Evolutionary conservation across 2,797 vertebrate genomes (phyloP), one percentile per base, ranked within the genome.

Genomic region (Aulostomus chinensis): DNA sequence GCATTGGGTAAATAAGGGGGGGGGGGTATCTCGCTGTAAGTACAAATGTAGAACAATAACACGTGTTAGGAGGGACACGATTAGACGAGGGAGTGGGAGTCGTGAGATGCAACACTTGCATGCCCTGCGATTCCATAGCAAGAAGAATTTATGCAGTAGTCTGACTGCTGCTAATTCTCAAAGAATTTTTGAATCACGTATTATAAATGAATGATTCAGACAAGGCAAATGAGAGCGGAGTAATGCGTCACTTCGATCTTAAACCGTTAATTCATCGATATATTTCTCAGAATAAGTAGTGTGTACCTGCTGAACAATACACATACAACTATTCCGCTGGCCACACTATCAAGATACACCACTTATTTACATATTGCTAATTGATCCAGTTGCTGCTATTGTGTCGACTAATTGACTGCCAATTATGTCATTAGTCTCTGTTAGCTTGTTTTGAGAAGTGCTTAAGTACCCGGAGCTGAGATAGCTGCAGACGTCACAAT

Each of bases 351-450:
- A 57, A n/a, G 34, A 47, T 38, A 62, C 58, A 64, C 10, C n/a
- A 36, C 30, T 50, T 64, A 58, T 86, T 88, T 80, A 52, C 76
- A 84, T 58, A 0, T 58, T 20, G 64, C 65, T 78, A 86, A 88
- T 72, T 78, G 69, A 60, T 66, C 62, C 49, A 15, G 37, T 63
- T 36, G 65, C 56, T 14, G 56, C 73, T 13, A 69, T 86, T 83
- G 78, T 86, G 39, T 3, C 46, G 0, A 12, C 71, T 83, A 81
- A 89, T 63, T 80, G 74, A 68, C 53, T 38, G 5, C 55, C 55
- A 81, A 82, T 83, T 71, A 75, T 14, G 38, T 74, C 58, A 81
- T 87, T 83, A 79, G 80, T 73, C 74, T 63, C 61, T 18, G 56
- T 63, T 64, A 68, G 54, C 50, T 35, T 70, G 66, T 70, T 78